Percentiles rank a stretch among this genome's conserved stretches.
phyloP scores from a whole-genome alignment of 2,888 invertebrate species.

The Clusia tigrina region DNA sequence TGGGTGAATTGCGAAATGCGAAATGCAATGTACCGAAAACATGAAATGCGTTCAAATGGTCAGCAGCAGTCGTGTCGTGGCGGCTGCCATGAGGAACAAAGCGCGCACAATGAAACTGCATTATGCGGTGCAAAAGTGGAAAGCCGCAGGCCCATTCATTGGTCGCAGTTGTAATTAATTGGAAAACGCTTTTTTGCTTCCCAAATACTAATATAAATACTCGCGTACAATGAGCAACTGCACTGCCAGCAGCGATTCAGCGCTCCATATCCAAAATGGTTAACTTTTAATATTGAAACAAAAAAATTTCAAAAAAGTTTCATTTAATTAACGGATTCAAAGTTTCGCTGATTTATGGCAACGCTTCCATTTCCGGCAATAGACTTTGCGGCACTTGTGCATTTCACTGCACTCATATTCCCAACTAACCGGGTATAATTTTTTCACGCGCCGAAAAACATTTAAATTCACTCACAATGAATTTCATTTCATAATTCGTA shows the following conservation, averaged over 20 bases:
- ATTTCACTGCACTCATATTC: too few relatives aligned
- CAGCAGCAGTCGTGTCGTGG: not conserved
- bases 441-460: not conserved
- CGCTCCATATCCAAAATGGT: not conserved
- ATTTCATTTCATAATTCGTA: slow-evolving; percentile 24
- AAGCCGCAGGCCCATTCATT: slow-evolving; percentile 7
- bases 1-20: slow-evolving; percentile 3
- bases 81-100: slow-evolving; percentile 8
- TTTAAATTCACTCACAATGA: slow-evolving; percentile 27
- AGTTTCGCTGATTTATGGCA: not conserved
- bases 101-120: slow-evolving; percentile 18
- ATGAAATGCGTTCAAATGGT: slow-evolving; percentile 1
- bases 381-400: not conserved
- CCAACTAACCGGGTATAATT: not conserved
- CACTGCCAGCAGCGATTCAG: not conserved
- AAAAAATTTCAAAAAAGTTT: not conserved
- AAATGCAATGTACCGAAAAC: slow-evolving; percentile 19
- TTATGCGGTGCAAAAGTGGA: slow-evolving; percentile 23
- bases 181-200: slow-evolving; percentile 14
- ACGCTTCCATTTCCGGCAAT: not conserved
- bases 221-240: not conserved
- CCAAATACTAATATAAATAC: not conserved
- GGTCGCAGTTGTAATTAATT: slow-evolving; percentile 29
- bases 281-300: not conserved
- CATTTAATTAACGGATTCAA: not conserved